These are phyloP conservation scores for Pantherophis vulpinus DNA, from an alignment of 2,797 vertebrate species.

Conservation along the genomic window DNA sequence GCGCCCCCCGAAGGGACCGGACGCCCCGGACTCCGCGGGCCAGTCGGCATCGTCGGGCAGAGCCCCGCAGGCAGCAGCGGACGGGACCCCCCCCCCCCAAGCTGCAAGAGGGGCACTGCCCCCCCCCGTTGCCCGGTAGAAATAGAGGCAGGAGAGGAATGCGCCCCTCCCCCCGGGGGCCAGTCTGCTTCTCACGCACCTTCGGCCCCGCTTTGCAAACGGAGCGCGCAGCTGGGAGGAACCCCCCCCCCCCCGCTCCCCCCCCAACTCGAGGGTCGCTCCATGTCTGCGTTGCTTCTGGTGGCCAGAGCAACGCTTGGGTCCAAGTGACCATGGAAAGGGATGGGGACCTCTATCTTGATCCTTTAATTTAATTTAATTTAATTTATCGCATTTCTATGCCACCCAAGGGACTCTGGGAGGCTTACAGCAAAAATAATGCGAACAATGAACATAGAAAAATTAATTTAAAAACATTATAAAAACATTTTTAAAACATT, in stretches of 20 bases:
- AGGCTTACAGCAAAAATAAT: too few species aligned
- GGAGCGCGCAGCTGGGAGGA: background rate
- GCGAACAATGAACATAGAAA: too few species aligned
- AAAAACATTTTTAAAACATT: too few species aligned
- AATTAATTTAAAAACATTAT: too few species aligned
- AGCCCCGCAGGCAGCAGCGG: background rate
- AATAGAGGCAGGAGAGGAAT: background rate
- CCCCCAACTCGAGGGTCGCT: background rate
- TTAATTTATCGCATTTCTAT: too few species aligned
- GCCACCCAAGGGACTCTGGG: too few species aligned
- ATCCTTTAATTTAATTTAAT: too few species aligned
- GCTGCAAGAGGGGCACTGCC: background rate
- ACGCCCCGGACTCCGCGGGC: background rate
- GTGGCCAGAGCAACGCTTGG: background rate
- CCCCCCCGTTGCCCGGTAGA: background rate
- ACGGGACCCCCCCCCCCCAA: background rate
- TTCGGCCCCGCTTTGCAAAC: background rate
- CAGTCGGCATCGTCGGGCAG: background rate
- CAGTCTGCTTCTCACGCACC: background rate
- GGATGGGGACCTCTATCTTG: too few species aligned
- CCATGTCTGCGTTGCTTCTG: background rate
- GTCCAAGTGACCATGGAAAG: background rate
- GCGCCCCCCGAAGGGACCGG: too few species aligned
- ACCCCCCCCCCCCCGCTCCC: accelerated
- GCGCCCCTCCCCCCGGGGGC: too few species aligned